Base-by-base conservation (phyloP, 2,797 vertebrate genomes). In the Molossus alvarezi region DNA sequence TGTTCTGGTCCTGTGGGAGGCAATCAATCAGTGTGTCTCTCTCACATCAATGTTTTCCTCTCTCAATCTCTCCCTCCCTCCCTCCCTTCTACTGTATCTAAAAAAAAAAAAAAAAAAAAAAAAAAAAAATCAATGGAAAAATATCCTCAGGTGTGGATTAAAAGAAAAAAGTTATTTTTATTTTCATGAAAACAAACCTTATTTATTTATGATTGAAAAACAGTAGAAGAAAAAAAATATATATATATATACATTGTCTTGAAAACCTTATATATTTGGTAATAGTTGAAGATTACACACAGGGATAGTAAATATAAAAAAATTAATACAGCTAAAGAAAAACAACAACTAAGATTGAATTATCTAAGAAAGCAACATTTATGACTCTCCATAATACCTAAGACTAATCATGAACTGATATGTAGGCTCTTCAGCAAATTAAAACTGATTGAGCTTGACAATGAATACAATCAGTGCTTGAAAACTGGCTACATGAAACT, bases 371-470 rank as follows among this genome's bases (percentile, higher is more conserved):
- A 79, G 8, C 2, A 96, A 18, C 1, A 71, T 71, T 88, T 37
- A 77, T 58, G 10, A 53, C 4, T 83, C 8, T 83, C 0, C 55
- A 45, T 10, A 69, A 51, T 79, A 60, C 55, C 2, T 88, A 37
- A 37, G 27, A 80, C 10, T 62, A 57, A 10, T 58, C 55, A 73
- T 58, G 7, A 82, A 67, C 7, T 80, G 27, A 64, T 93, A 48
- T 27, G 60, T 33, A 76, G 9, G 88, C 94, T 37, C 12, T 76
- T 82, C 15, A 89, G 27, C 65, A 60, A 71, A 76, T 89, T 67
- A 93, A 83, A 94, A 90, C 6, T 67, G 23, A 76, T 83, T 48
- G 67, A 94, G 13, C 10, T 60, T 93, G 62, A 81, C 3, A 65
- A 27, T 79, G 20, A 89, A 83, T 90, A 55, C 3, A 91, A 33